These are phyloP conservation scores for Macaca nemestrina DNA, from an alignment of 2,113 vertebrate genomes.

Conservation along the genomic window DNA sequence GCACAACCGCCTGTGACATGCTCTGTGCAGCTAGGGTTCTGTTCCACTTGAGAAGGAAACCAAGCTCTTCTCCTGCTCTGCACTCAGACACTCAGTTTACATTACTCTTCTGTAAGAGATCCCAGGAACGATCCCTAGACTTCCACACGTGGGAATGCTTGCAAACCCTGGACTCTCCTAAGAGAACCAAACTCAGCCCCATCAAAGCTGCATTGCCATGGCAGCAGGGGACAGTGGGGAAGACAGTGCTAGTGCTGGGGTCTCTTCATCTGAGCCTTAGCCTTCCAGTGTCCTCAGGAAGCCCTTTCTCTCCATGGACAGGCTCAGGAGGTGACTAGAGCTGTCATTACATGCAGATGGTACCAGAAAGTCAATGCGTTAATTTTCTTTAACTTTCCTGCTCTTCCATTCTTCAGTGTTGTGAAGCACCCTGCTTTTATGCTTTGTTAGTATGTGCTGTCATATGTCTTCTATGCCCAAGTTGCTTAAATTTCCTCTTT, in stretches of 20 bases:
- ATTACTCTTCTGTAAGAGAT: rapidly evolving
- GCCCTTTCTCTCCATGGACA: not conserved
- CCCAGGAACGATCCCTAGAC: too few relatives aligned
- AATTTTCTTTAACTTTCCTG: not conserved
- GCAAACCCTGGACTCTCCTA: not conserved
- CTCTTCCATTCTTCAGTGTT: too few relatives aligned
- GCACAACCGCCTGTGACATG: not conserved
- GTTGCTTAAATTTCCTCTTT: not conserved
- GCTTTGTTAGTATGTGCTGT: rapidly evolving
- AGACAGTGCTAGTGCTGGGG: rapidly evolving
- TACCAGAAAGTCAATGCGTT: rapidly evolving
- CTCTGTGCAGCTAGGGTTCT: too few relatives aligned
- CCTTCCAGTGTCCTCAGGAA: not conserved
- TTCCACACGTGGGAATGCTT: rapidly evolving
- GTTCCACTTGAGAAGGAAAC: not conserved
- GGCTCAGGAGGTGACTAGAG: not conserved
- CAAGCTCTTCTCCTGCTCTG: too few relatives aligned
- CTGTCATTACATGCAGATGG: rapidly evolving
- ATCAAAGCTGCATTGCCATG: too few relatives aligned
- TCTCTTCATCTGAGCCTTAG: not conserved
- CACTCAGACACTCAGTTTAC: not conserved
- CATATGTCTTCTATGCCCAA: rapidly evolving
- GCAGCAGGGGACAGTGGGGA: not conserved
- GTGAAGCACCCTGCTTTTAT: rapidly evolving
- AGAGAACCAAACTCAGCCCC: not conserved